phyloP scores from a whole-genome alignment of 1,140 invertebrate species.

The Pinna nobilis region DNA sequence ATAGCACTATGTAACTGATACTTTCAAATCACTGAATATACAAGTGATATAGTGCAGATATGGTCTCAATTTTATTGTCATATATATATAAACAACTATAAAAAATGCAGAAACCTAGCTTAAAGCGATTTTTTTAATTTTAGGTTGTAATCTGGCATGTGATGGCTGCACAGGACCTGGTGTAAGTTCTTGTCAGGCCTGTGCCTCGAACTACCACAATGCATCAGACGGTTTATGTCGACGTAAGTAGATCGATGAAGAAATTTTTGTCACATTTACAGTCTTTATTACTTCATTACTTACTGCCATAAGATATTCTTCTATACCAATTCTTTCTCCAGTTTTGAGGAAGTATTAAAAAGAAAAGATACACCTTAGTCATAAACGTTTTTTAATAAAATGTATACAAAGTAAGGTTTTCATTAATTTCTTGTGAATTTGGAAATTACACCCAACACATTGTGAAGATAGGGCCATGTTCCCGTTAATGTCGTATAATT shows the following conservation, averaged over 20 bases:
- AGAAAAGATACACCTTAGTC: background rate
- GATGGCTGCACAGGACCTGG: constrained; percentile 25
- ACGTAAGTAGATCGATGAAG: too few species aligned
- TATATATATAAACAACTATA: too few species aligned
- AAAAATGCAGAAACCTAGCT: background rate
- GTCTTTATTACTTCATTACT: background rate
- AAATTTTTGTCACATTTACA: too few species aligned
- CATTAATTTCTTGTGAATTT: too few species aligned
- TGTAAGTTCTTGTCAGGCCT: constrained; percentile 22
- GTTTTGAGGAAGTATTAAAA: background rate
- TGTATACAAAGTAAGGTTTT: background rate
- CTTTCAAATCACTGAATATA: too few species aligned
- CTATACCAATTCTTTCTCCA: background rate
- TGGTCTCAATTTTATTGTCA: too few species aligned
- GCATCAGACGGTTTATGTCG: too few species aligned
- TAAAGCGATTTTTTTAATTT: background rate
- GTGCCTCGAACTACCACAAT: constrained; percentile 22
- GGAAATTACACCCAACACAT: too few species aligned
- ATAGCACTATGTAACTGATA: too few species aligned
- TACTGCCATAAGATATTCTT: constrained; percentile 22
- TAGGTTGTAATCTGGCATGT: constrained; percentile 35
- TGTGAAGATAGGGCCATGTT: too few species aligned
- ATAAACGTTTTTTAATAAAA: background rate
- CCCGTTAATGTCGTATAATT: too few species aligned
- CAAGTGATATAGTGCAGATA: too few species aligned